phyloP scores from a whole-genome alignment of 2,113 vertebrate genomes.

The Mastomys coucha region DNA sequence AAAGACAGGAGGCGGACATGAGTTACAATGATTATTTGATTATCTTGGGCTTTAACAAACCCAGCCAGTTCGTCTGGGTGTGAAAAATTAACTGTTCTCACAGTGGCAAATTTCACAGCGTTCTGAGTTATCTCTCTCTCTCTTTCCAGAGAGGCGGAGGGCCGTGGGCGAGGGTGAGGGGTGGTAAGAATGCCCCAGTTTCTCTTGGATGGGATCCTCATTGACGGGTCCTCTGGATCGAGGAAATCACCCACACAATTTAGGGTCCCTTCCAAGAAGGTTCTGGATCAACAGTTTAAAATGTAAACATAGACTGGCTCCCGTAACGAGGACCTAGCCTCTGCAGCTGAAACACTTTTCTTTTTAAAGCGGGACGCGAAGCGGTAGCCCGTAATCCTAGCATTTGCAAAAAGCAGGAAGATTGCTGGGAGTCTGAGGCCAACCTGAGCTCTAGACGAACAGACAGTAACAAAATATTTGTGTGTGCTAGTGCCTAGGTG shows the following conservation, averaged over 20 bases:
- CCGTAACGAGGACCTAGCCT: not conserved
- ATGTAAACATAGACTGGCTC: not conserved
- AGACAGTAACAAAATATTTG: not conserved
- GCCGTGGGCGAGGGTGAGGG: not conserved
- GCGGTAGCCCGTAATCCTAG: no score
- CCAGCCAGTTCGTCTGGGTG: constrained; percentile 80
- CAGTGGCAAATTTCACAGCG: constrained; percentile 78
- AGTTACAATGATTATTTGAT: constrained; percentile 80
- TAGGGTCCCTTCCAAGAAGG: constrained; percentile 40
- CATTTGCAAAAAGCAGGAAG: not conserved
- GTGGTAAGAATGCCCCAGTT: constrained; percentile 22
- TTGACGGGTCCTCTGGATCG: not conserved
- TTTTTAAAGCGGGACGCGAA: rapidly evolving
- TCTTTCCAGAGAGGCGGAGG: constrained; percentile 59
- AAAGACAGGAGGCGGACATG: constrained; percentile 61
- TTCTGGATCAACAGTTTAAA: not conserved
- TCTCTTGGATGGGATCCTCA: not conserved
- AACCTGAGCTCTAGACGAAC: not conserved
- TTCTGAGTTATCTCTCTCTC: constrained; percentile 40
- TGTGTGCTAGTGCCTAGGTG: not conserved
- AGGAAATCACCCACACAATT: not conserved
- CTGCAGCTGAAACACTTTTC: not conserved
- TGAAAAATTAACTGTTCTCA: constrained; percentile 83
- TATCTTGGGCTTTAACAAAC: constrained; percentile 84
- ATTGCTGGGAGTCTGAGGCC: not conserved